Conservation (phyloP, 2,888 invertebrate genomes). For the Coenonympha arcania region DNA sequence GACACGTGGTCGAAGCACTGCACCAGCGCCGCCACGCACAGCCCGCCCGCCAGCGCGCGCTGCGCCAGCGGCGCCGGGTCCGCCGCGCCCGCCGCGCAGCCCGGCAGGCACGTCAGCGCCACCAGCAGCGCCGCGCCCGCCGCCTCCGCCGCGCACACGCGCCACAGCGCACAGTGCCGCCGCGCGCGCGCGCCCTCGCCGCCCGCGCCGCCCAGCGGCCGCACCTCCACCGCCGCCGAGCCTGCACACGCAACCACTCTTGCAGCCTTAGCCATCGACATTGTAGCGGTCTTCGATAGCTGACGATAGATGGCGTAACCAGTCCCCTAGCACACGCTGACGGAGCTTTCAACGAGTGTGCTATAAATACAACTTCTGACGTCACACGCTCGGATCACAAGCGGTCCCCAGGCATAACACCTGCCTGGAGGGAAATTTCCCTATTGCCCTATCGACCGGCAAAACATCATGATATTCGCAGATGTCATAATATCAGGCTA, state of each 20-base stretch:
- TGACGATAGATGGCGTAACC: too few relatives aligned
- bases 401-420: too few relatives aligned
- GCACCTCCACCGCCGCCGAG: slow-evolving; percentile 62
- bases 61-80: slow-evolving; percentile 45
- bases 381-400: too few relatives aligned
- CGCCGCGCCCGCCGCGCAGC: slow-evolving; percentile 41
- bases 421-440: too few relatives aligned
- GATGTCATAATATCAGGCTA: too few relatives aligned
- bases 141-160: slow-evolving; percentile 70
- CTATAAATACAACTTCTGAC: too few relatives aligned
- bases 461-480: too few relatives aligned
- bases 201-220: slow-evolving; percentile 24
- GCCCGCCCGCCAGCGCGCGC: slow-evolving; percentile 75
- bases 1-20: slow-evolving; percentile 84
- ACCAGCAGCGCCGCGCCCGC: slow-evolving; percentile 79
- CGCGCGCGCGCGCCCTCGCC: slow-evolving; percentile 6
- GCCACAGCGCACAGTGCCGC: slow-evolving; percentile 30
- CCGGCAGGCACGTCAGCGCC: slow-evolving; percentile 80
- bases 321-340: too few relatives aligned
- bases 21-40: slow-evolving; percentile 78
- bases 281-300: too few relatives aligned
- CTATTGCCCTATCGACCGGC: too few relatives aligned
- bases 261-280: too few relatives aligned
- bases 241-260: background rate
- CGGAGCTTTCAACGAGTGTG: too few relatives aligned